phyloP scores from a whole-genome alignment of 1,140 invertebrate genomes.

The Delia radicum region DNA sequence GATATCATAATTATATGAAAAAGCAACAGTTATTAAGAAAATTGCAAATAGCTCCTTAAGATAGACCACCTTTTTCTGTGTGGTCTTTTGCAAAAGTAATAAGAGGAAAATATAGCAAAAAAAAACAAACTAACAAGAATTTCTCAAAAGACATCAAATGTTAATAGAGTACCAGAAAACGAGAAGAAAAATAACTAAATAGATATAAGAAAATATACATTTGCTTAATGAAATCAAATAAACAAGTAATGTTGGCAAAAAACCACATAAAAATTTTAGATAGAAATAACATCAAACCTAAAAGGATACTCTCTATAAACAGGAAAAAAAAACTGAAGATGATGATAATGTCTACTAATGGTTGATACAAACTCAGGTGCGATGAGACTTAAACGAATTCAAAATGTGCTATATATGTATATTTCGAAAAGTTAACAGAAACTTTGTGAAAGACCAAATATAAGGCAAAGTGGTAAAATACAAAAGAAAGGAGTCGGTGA shows the following conservation, averaged over 20 bases:
- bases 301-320: not conserved
- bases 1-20: too few relatives aligned
- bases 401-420: too few relatives aligned
- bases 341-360: not conserved
- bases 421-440: too few relatives aligned
- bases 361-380: not conserved
- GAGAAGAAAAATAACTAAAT: not conserved
- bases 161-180: not conserved
- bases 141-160: not conserved
- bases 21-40: slow-evolving; percentile 6
- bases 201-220: too few relatives aligned
- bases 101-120: not conserved
- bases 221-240: not conserved
- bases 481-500: too few relatives aligned
- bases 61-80: not conserved
- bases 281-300: not conserved
- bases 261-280: not conserved
- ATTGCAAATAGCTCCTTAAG: not conserved
- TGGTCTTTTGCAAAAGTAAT: too few relatives aligned
- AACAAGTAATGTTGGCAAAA: not conserved
- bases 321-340: not conserved
- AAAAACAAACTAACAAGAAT: not conserved
- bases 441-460: too few relatives aligned
- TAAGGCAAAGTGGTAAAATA: too few relatives aligned
- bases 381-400: too few relatives aligned